Conservation (phyloP, 2,113 vertebrate genomes). For the Pavo muticus region DNA sequence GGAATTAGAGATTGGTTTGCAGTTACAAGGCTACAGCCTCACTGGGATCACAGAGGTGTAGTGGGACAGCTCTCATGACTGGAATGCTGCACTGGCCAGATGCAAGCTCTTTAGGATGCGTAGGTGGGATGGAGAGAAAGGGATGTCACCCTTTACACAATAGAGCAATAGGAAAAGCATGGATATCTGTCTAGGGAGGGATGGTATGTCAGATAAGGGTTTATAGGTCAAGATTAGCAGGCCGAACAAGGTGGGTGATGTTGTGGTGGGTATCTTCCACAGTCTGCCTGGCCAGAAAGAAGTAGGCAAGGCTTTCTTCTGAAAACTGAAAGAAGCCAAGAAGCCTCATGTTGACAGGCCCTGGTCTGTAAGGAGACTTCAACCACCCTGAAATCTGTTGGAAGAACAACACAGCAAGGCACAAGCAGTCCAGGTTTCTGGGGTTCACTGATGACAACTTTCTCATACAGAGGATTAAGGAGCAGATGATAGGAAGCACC, state of each 20-base stretch:
- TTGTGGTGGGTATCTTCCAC: background rate
- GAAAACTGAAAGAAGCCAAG: background rate
- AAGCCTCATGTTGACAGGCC: background rate
- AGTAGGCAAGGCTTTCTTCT: background rate
- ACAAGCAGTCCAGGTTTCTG: background rate
- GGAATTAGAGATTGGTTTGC: background rate
- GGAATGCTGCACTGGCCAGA: background rate
- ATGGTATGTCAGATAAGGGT: background rate
- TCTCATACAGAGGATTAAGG: background rate
- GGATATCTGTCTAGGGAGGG: background rate
- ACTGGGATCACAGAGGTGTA: background rate
- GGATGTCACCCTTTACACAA: background rate
- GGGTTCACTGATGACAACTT: background rate
- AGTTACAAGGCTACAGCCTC: background rate
- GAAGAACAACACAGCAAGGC: background rate
- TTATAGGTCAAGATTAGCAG: background rate
- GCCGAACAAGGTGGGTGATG: too few relatives aligned
- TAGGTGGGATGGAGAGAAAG: background rate
- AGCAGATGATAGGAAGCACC: fast-evolving
- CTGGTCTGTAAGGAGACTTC: background rate
- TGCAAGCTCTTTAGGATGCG: background rate
- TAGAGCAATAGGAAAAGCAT: background rate
- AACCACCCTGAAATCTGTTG: background rate
- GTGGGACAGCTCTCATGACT: background rate
- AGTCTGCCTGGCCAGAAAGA: background rate